Evolutionary conservation across 2,888 invertebrate genomes (phyloP), one percentile per base, ranked within the genome.

Genomic region (Caenorhabditis sp.): DNA sequence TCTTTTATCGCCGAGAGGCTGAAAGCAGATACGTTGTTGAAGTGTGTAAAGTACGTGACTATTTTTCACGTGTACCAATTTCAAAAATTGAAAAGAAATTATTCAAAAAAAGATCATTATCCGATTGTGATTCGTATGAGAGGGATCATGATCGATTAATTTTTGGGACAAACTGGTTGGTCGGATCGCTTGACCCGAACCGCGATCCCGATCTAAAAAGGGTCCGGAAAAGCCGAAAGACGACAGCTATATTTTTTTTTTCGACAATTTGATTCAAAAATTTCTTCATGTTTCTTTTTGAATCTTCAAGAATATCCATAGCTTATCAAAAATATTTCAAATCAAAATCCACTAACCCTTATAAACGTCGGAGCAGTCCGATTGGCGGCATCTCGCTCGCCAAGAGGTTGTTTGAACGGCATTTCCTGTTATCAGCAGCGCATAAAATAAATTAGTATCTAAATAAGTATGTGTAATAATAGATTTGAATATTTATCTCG

Each of bases 1-100:
- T 26, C 87, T 81, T 65, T 85, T 87, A 78, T 87, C 88, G 69
- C 79, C 82, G 31, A 87, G 75, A 19, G 88, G 88, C 87, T 88
- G 62, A 62, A 83, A 79, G n/a, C n/a, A n/a, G n/a, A n/a, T n/a
- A n/a, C n/a, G n/a, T n/a, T n/a, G n/a, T n/a, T n/a, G n/a, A n/a
- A n/a, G n/a, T n/a, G n/a, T n/a, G n/a, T n/a, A n/a, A n/a, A n/a
- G n/a, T n/a, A n/a, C n/a, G n/a, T n/a, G n/a, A n/a, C n/a, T n/a
- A n/a, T n/a, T n/a, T n/a, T n/a, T n/a, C n/a, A n/a, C n/a, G n/a
- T n/a, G n/a, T n/a, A n/a, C 14, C 31, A 31, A 21, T 63, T 54
- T 27, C n/a, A 36, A 49, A 36, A 43, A 24, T 51, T 10, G 10
- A 31, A 31, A 31, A 31, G 4, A 31, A 10, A 31, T 6, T 31